A percentile compares a stretch with the other conserved stretches of the same genome.
Evolutionary conservation across 2,113 vertebrate species (phyloP).

Genomic region (Pachyramphus minor): DNA sequence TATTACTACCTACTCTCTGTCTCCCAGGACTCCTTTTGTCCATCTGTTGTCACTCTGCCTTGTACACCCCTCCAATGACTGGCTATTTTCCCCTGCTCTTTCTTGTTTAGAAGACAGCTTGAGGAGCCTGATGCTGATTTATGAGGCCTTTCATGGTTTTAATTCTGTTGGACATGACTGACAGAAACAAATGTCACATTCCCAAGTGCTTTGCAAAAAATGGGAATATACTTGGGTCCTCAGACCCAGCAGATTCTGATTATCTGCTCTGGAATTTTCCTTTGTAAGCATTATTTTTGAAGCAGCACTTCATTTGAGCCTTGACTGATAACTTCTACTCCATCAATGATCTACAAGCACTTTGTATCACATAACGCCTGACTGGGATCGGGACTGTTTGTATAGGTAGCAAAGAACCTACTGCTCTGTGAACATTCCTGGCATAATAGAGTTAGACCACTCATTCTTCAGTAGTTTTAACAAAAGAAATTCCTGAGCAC

Average conservation of each 20-base stretch:
- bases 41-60: background rate
- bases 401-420: background rate
- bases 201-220: background rate
- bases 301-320: background rate
- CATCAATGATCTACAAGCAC: background rate
- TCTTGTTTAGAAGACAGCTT: background rate
- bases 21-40: background rate
- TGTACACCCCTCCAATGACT: background rate
- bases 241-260: background rate
- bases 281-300: background rate
- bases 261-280: background rate
- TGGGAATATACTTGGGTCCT: background rate
- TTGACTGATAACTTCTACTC: background rate
- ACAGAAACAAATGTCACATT: constrained; percentile 35
- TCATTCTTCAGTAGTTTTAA: constrained; percentile 10
- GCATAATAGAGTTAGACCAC: background rate
- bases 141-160: background rate
- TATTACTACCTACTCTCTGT: background rate
- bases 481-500: constrained; percentile 26
- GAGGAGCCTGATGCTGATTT: background rate
- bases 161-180: background rate
- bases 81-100: background rate
- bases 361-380: background rate
- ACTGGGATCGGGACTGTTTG: background rate
- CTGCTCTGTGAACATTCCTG: constrained; percentile 25